Percentiles rank a stretch among this genome's conserved stretches.
phyloP scores from a whole-genome alignment of 2,797 vertebrate species.

The Bradypodion ventrale region DNA sequence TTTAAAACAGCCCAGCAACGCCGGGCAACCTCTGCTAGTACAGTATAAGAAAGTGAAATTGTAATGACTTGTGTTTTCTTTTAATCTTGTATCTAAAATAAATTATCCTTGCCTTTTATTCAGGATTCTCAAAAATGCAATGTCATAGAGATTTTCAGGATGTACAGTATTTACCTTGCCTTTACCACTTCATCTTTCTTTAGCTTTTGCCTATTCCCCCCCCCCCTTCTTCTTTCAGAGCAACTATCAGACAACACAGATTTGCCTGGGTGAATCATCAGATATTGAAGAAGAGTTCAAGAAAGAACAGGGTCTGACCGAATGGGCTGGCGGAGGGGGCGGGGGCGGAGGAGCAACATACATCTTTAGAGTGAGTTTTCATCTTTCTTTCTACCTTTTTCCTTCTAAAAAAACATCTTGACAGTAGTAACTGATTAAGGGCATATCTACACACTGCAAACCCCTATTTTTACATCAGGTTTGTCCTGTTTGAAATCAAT shows the following conservation, averaged over 20 bases:
- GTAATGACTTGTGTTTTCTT: background rate
- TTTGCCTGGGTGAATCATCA: slow-evolving; percentile 87
- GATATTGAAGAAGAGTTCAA: slow-evolving; percentile 82
- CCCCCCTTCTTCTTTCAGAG: slow-evolving; percentile 70
- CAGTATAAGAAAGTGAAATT: background rate
- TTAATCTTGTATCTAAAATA: background rate
- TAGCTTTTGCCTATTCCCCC: background rate
- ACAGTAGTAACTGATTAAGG: background rate
- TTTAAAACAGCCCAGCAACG: no score
- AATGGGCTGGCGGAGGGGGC: slow-evolving; percentile 89
- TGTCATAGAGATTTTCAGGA: background rate
- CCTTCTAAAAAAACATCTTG: background rate
- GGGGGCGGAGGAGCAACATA: slow-evolving; percentile 90
- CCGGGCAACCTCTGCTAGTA: no score
- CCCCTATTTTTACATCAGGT: no score
- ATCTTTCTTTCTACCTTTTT: background rate
- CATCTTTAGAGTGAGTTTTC: slow-evolving; percentile 82
- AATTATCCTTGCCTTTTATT: background rate
- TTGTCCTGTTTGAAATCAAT: no score
- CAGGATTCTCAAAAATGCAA: background rate
- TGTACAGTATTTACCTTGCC: no score
- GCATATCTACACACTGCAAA: background rate
- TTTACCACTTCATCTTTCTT: background rate
- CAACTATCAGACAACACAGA: slow-evolving; percentile 82
- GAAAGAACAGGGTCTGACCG: slow-evolving; percentile 61